Evolutionary conservation across 2,888 invertebrate genomes (phyloP).

Genomic region (Sminthurides aquaticus): DNA sequence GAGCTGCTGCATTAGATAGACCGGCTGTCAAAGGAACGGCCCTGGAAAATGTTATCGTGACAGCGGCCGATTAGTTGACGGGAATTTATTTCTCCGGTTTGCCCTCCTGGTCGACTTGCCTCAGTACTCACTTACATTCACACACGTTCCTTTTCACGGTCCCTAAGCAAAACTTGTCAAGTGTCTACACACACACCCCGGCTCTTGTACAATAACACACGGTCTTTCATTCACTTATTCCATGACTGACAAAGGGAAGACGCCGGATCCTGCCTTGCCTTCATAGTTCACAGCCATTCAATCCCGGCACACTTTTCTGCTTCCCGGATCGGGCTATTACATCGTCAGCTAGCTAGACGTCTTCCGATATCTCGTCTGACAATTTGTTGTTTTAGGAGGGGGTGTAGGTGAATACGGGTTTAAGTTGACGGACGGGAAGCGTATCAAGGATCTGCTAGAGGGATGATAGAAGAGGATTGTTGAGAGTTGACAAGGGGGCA

Average conservation of each 20-base stretch:
- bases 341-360: too few relatives aligned
- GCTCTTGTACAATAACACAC: background rate
- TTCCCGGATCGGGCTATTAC: too few relatives aligned
- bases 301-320: too few relatives aligned
- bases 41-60: conserved; percentile 39
- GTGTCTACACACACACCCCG: background rate
- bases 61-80: conserved; percentile 34
- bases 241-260: background rate
- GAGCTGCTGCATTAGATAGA: conserved; percentile 31
- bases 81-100: conserved; percentile 34
- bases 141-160: conserved; percentile 13
- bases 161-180: background rate
- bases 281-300: too few relatives aligned
- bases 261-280: too few relatives aligned
- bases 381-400: too few relatives aligned
- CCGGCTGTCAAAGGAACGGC: conserved; percentile 37
- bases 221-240: background rate
- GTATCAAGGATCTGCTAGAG: too few relatives aligned
- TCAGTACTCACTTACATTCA: conserved; percentile 15
- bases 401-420: too few relatives aligned
- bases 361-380: too few relatives aligned
- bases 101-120: conserved; percentile 22
- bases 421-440: too few relatives aligned
- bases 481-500: too few relatives aligned
- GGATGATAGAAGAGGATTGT: too few relatives aligned